phyloP scores from a whole-genome alignment of 1,140 invertebrate genomes.

The Zaprionus taronus region DNA sequence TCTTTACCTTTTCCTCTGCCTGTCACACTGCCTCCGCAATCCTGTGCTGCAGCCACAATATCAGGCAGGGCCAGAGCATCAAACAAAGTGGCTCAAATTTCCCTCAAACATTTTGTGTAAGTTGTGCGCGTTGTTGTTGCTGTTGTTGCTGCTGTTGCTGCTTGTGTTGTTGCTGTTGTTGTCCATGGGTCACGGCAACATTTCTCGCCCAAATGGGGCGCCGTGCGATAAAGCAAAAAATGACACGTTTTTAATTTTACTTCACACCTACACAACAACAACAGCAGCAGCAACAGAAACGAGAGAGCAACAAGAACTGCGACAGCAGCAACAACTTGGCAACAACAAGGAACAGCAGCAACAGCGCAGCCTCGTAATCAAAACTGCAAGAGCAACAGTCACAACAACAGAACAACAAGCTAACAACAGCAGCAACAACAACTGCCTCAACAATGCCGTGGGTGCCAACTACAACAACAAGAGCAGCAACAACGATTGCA shows the following conservation, averaged over 20 bases:
- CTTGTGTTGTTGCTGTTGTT: conserved; percentile 22
- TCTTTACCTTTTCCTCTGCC: not conserved
- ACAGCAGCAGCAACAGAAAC: conserved; percentile 40
- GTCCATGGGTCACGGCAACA: conserved; percentile 63
- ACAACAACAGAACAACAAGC: conserved; percentile 43
- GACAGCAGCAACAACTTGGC: conserved; percentile 42
- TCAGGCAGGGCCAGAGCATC: conserved; percentile 38
- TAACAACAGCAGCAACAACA: conserved; percentile 61
- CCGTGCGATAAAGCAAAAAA: conserved; percentile 80
- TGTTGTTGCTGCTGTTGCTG: conserved; percentile 6
- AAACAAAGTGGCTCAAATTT: conserved; percentile 68
- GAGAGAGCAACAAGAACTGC: conserved; percentile 23
- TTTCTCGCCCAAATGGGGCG: conserved; percentile 43
- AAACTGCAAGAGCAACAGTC: conserved; percentile 56
- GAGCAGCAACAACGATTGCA: conserved; percentile 46
- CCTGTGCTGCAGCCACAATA: conserved; percentile 30
- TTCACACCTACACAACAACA: conserved; percentile 76
- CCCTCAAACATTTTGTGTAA: conserved; percentile 36
- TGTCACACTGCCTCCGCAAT: conserved; percentile 12
- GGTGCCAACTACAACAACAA: conserved; percentile 47
- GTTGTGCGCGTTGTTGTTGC: conserved; percentile 18
- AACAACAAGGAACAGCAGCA: conserved; percentile 30
- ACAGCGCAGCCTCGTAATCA: conserved; percentile 44
- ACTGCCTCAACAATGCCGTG: conserved; percentile 53
- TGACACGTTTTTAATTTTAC: conserved; percentile 83